Evolutionary conservation across 2,113 vertebrate genomes (phyloP).

Genomic region (Dinomys branickii): DNA sequence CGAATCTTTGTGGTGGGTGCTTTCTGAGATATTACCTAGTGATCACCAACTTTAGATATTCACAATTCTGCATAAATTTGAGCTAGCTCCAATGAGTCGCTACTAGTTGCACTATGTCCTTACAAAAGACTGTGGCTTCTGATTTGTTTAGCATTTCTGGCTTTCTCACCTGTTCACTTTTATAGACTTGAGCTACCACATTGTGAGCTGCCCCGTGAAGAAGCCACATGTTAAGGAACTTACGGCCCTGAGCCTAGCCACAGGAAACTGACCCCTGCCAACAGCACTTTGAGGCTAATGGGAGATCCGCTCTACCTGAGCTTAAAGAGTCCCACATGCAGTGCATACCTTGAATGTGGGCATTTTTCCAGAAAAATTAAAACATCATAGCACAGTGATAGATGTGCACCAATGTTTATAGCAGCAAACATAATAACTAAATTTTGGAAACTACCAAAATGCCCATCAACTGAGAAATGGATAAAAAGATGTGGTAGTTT

Average conservation of each 20-base stretch:
- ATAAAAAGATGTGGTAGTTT: no score
- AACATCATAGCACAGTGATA: no score
- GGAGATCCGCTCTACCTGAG: background rate
- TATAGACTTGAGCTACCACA: background rate
- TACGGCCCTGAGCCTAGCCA: background rate
- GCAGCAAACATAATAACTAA: no score
- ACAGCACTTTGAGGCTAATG: background rate
- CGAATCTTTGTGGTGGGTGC: background rate
- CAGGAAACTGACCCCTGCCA: background rate
- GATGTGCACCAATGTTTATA: no score
- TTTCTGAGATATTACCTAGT: background rate
- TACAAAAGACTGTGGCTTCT: background rate
- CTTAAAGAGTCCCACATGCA: background rate
- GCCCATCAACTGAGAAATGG: no score
- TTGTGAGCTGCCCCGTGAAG: background rate
- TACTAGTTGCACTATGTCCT: background rate
- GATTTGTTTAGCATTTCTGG: background rate
- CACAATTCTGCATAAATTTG: background rate
- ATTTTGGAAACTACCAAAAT: no score
- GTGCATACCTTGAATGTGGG: background rate
- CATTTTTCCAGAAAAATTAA: no score
- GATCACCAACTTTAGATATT: background rate
- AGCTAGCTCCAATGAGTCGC: background rate
- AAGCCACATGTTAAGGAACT: background rate
- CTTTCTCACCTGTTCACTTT: background rate